Percentiles rank a stretch among this genome's conserved stretches.
Evolutionary conservation across 2,888 invertebrate species (phyloP).

Genomic region (Cheilosia soror): DNA sequence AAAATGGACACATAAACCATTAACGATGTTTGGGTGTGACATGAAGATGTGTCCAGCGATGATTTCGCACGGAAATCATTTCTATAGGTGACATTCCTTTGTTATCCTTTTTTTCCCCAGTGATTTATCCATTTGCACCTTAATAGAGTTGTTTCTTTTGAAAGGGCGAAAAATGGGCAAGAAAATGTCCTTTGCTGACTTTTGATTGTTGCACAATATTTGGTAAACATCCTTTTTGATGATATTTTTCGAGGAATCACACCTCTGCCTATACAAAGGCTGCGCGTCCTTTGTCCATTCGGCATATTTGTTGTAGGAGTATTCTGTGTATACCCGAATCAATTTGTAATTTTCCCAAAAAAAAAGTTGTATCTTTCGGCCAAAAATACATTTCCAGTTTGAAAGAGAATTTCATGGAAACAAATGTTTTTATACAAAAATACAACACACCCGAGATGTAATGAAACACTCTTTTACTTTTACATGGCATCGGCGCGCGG

Average conservation of each 20-base stretch:
- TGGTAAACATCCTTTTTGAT: constrained; percentile 66
- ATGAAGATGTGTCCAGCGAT: constrained; percentile 45
- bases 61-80: constrained; percentile 27
- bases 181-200: constrained; percentile 56
- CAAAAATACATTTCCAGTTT: constrained; percentile 37
- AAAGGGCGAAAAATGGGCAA: constrained; percentile 51
- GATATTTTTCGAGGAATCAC: constrained; percentile 57
- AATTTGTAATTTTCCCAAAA: constrained; percentile 61
- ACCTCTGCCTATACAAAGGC: constrained; percentile 23
- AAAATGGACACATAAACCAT: constrained; percentile 59
- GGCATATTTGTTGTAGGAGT: constrained; percentile 39
- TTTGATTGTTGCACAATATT: constrained; percentile 60
- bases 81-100: constrained; percentile 47
- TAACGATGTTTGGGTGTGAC: constrained; percentile 44
- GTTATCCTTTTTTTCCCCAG: constrained; percentile 43
- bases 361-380: constrained; percentile 1
- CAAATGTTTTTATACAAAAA: constrained; percentile 53
- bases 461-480: constrained; percentile 29
- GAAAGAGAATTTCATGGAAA: constrained; percentile 31
- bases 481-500: constrained; percentile 20
- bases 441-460: constrained; percentile 37
- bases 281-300: constrained; percentile 30
- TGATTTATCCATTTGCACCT: constrained; percentile 72
- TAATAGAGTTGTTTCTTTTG: constrained; percentile 60
- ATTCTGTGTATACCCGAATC: constrained; percentile 32